Evolutionary conservation across 2,797 vertebrate species (phyloP), one percentile per base, ranked within the genome.

Genomic region (Agapornis canus): DNA sequence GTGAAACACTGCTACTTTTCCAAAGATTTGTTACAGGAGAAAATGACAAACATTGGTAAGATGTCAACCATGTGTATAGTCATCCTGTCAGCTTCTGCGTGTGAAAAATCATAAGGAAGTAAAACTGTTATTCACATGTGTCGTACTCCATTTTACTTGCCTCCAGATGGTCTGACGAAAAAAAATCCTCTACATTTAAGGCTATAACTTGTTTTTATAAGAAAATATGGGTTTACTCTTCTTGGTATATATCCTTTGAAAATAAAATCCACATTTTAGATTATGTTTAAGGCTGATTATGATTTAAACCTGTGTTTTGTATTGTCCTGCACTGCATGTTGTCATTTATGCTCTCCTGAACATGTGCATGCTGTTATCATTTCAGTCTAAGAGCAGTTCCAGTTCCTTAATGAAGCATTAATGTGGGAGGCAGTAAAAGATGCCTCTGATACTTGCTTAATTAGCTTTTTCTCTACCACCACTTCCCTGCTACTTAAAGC

Each of bases 11-110:
- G 43, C 27, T 88, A 37, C 83, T 86, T 86, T 93, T 66, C 68
- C 80, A 87, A 80, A 27, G 80, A 71, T 65, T 83, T 86, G 26
- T 92, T 82, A 45, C 81, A 91, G 80, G 82, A 92, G 72, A 93
- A 93, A 89, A 52, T 32, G 21, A 72, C 64, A 96, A 95, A 82
- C 86, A 32, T 18, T 80, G 64, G 35, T 70, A 90, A 81, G 63
- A 47, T 90, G 49, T 94, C 68, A 95, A 56, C 52, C 59, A 18
- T 10, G 13, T n/a, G 22, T 29, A 5, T 9, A 63, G 71, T 45
- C 83, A 75, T 39, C n/a, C 71, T 91, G 68, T 89, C 89, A 86
- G 59, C 43, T 71, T 49, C 66, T 90, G 35, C 3, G 3, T 61
- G 56, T 65, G 49, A 93, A 73, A 71, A 78, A 88, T 45, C 81